These are phyloP conservation scores for Indicator indicator DNA, from an alignment of 2,113 vertebrate genomes.

Conservation along the genomic window DNA sequence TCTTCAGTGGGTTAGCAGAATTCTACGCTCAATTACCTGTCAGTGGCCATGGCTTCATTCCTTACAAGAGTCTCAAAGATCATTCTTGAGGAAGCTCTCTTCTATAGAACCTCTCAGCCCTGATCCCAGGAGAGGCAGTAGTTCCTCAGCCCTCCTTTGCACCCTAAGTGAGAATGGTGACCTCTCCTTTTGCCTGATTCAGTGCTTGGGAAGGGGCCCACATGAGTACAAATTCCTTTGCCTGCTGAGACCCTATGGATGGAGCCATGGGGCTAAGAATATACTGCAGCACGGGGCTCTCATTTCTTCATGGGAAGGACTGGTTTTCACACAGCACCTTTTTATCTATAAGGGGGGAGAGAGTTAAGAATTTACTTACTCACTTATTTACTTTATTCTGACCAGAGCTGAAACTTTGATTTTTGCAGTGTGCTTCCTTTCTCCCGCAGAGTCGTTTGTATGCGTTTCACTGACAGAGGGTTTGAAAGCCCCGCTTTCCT, in stretches of 20 bases:
- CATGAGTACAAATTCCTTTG: slow-evolving; percentile 52
- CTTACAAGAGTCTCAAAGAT: background rate
- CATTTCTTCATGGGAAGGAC: background rate
- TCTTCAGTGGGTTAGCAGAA: background rate
- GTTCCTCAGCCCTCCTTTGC: background rate
- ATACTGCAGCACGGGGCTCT: background rate
- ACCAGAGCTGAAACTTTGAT: slow-evolving; percentile 21
- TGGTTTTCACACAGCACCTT: background rate
- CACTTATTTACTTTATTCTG: slow-evolving; percentile 24
- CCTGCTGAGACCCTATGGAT: background rate
- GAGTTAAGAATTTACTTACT: slow-evolving; percentile 25
- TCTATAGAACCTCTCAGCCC: background rate
- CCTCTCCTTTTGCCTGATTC: slow-evolving; percentile 7
- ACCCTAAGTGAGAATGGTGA: background rate
- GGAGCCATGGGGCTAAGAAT: background rate
- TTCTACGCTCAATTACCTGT: background rate
- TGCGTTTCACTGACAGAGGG: slow-evolving; percentile 11
- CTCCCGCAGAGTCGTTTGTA: background rate
- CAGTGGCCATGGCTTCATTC: background rate
- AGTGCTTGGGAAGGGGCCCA: slow-evolving; percentile 34
- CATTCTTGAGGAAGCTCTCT: background rate
- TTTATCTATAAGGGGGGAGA: background rate
- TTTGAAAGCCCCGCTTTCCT: slow-evolving; percentile 40
- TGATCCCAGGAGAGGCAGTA: background rate
- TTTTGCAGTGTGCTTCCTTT: slow-evolving; percentile 3